These are phyloP conservation scores for Temnothorax ravouxi DNA, from an alignment of 2,888 invertebrate genomes.

Conservation along the genomic window DNA sequence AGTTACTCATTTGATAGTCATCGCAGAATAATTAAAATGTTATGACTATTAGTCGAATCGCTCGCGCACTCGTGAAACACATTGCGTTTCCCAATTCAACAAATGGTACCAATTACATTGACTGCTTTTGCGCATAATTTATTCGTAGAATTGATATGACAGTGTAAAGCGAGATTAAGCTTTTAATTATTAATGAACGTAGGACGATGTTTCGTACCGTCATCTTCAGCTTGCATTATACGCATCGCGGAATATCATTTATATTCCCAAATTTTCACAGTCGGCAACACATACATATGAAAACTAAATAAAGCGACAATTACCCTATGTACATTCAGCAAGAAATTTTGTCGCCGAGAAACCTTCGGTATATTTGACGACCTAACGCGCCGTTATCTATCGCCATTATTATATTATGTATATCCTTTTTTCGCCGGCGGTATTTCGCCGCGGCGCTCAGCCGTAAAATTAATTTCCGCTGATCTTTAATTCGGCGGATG, in stretches of 20 bases:
- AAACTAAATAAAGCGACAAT: background rate
- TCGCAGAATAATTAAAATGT: conserved; percentile 8
- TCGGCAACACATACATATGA: background rate
- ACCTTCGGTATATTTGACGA: background rate
- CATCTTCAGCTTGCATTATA: conserved; percentile 10
- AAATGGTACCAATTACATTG: conserved; percentile 9
- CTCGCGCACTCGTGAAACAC: conserved; percentile 2
- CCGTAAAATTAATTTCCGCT: conserved; percentile 60
- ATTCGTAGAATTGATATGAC: background rate
- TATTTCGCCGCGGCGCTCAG: conserved; percentile 23
- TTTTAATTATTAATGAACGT: conserved; percentile 25
- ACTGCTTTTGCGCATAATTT: background rate
- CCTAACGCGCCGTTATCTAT: conserved; percentile 33
- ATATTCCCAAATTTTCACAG: conserved; percentile 25
- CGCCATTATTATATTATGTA: conserved; percentile 23
- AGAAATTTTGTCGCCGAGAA: conserved; percentile 12
- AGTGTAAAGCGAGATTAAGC: conserved; percentile 7
- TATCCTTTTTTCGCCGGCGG: background rate
- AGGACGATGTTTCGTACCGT: background rate
- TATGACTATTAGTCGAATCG: conserved; percentile 16
- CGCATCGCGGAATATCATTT: background rate
- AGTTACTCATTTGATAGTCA: conserved; percentile 14
- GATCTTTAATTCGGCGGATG: conserved; percentile 61
- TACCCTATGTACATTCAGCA: background rate
- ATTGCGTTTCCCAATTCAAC: background rate